phyloP scores from a whole-genome alignment of 2,113 vertebrate genomes.

The Prolemur simus region DNA sequence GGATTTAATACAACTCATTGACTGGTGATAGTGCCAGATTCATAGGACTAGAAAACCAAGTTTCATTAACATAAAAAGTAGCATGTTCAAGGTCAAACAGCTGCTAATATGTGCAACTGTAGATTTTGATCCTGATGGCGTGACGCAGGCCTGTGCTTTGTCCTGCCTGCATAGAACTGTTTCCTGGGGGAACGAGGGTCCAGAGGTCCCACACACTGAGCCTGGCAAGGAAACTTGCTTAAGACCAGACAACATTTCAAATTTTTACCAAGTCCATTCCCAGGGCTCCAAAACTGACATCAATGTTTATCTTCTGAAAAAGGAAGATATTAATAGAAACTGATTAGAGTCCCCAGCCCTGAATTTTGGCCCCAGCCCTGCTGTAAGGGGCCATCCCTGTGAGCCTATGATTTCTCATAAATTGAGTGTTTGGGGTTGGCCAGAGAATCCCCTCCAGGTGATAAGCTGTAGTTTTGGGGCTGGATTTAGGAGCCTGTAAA shows the following conservation, averaged over 20 bases:
- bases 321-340: background rate
- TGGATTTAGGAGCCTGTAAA: background rate
- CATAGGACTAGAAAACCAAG: background rate
- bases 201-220: background rate
- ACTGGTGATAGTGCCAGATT: background rate
- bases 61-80: background rate
- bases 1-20: background rate
- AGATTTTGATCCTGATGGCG: background rate
- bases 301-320: background rate
- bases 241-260: background rate
- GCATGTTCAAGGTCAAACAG: background rate
- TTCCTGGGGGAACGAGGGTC: fast-evolving
- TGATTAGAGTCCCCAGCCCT: background rate
- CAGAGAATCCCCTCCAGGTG: background rate
- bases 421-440: background rate
- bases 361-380: background rate
- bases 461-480: background rate
- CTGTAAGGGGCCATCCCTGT: background rate
- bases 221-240: background rate
- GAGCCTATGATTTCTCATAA: background rate
- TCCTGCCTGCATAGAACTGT: too few species aligned
- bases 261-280: background rate
- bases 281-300: background rate
- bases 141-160: background rate
- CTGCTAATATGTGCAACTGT: background rate